Evolutionary conservation across 2,888 invertebrate species (phyloP).

Genomic region (Euproctis similis): DNA sequence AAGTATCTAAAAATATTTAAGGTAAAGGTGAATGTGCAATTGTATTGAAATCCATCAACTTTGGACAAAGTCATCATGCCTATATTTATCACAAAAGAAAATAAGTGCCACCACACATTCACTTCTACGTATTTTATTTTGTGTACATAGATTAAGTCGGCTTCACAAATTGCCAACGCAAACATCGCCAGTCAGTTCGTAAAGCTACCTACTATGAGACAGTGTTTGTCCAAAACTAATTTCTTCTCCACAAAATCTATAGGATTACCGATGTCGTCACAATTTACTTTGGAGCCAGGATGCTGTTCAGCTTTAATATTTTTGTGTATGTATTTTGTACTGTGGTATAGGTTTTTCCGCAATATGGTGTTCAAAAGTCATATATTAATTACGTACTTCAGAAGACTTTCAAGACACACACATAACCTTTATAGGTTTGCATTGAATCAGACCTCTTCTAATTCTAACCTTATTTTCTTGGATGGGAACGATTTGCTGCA

Average conservation of each 20-base stretch:
- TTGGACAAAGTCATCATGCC: not conserved
- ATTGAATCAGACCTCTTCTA: too few relatives aligned
- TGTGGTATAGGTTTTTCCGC: too few relatives aligned
- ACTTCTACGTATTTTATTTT: slow-evolving; percentile 5
- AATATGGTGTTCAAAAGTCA: too few relatives aligned
- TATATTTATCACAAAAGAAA: not conserved
- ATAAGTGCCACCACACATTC: slow-evolving; percentile 1
- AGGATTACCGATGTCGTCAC: slow-evolving; percentile 1
- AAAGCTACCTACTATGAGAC: slow-evolving; percentile 4
- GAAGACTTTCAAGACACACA: too few relatives aligned
- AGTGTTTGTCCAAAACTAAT: slow-evolving; percentile 9
- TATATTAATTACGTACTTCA: too few relatives aligned
- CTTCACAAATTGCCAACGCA: slow-evolving; percentile 7
- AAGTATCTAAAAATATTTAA: too few relatives aligned
- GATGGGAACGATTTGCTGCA: too few relatives aligned
- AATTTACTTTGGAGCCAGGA: slow-evolving; percentile 3
- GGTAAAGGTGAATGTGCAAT: too few relatives aligned
- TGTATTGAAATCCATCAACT: slow-evolving; percentile 1
- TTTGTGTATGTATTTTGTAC: slow-evolving; percentile 11
- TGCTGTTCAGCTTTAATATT: slow-evolving; percentile 10
- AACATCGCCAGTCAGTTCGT: slow-evolving; percentile 6
- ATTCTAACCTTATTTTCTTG: too few relatives aligned
- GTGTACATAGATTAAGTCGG: slow-evolving; percentile 3
- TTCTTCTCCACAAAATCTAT: slow-evolving; percentile 3
- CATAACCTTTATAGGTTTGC: too few relatives aligned